phyloP scores from a whole-genome alignment of 2,888 invertebrate genomes.

The Elysia crispata region DNA sequence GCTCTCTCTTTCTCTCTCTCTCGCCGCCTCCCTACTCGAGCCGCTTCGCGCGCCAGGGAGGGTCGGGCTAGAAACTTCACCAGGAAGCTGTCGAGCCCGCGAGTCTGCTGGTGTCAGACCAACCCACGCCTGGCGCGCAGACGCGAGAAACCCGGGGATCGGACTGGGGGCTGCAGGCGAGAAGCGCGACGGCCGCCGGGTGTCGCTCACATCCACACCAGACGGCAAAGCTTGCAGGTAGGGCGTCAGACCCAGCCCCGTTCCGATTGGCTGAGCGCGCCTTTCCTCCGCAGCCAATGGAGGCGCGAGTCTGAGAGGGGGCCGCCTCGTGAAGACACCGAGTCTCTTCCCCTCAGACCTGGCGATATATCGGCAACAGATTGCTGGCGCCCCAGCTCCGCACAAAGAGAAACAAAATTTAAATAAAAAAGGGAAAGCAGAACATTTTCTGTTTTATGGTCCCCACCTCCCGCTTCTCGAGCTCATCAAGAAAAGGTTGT shows the following conservation, averaged over 20 bases:
- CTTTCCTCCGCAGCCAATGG: constrained; percentile 33
- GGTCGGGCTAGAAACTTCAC: too few species aligned
- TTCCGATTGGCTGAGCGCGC: constrained; percentile 41
- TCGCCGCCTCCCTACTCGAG: not conserved
- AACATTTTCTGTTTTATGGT: too few species aligned
- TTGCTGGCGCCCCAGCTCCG: too few species aligned
- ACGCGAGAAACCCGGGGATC: not conserved
- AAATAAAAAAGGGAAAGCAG: too few species aligned
- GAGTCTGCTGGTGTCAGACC: constrained; percentile 38
- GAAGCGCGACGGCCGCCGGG: constrained; percentile 22
- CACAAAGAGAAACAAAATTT: too few species aligned
- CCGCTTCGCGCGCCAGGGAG: not conserved
- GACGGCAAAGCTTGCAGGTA: constrained; percentile 41
- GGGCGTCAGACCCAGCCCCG: constrained; percentile 42
- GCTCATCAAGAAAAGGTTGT: too few species aligned
- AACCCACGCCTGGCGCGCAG: not conserved
- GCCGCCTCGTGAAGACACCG: too few species aligned
- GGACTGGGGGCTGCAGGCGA: not conserved
- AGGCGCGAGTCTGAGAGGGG: constrained; percentile 12
- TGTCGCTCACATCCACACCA: constrained; percentile 10
- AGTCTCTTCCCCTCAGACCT: too few species aligned
- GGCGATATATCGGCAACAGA: too few species aligned
- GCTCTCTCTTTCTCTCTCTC: not conserved
- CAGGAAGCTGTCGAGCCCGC: not conserved
- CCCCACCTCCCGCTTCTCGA: too few species aligned